Percentiles rank a stretch among this genome's conserved stretches.
phyloP scores from a whole-genome alignment of 30 jellyfish, hydroid and myxozoan genomes.

The Hydractinia echinata region DNA sequence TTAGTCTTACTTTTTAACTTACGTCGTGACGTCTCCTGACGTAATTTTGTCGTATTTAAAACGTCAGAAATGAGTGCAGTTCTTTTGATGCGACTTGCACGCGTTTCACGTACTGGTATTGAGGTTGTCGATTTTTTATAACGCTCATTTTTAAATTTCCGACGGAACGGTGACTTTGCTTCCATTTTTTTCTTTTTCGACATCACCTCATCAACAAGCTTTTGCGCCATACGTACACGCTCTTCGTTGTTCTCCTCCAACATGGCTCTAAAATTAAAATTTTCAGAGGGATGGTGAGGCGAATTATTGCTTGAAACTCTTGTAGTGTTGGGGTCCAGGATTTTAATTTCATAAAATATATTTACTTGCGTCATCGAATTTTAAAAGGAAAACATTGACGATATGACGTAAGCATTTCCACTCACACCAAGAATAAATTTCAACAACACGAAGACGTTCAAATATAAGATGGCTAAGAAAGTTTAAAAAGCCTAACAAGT shows the following conservation, averaged over 20 bases:
- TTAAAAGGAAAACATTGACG: no score
- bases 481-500: no score
- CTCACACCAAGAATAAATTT: no score
- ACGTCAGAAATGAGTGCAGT: conserved; percentile 9
- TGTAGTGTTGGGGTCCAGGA: no score
- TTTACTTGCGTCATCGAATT: no score
- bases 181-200: background rate
- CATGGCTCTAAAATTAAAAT: background rate
- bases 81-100: conserved; percentile 19
- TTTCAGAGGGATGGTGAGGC: background rate
- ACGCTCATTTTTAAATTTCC: background rate
- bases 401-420: no score
- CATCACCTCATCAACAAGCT: conserved; percentile 8
- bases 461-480: no score
- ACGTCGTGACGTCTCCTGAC: no score
- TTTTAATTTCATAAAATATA: no score
- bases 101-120: conserved; percentile 27
- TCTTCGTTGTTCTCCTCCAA: conserved; percentile 23
- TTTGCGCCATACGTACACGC: conserved; percentile 1
- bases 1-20: background rate
- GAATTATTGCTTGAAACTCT: no score
- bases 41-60: background rate
- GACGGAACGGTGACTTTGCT: no score
- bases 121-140: background rate
- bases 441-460: no score